Conservation (phyloP, 2,888 invertebrate species). For the Drosophila kanekoi region DNA sequence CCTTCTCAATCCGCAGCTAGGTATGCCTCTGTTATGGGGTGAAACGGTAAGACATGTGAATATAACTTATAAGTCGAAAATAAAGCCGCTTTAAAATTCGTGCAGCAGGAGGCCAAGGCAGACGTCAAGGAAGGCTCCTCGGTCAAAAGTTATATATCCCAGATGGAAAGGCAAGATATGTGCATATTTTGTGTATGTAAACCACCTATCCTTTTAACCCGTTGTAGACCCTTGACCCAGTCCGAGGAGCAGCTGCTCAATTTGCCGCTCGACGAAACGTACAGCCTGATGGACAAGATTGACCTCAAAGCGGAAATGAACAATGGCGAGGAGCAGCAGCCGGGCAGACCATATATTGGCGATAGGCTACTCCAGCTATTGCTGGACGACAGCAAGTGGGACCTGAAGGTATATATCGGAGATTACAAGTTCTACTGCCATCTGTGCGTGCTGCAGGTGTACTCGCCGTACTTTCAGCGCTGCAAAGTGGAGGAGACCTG, state of each 20-base stretch:
- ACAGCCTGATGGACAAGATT: neutral
- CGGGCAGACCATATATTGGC: neutral
- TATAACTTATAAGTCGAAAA: neutral
- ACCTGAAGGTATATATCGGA: slow-evolving; percentile 35
- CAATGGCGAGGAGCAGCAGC: neutral
- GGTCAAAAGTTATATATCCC: neutral
- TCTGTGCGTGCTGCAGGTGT: slow-evolving; percentile 17
- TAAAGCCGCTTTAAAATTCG: neutral
- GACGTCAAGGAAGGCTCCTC: neutral
- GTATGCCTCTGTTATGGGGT: too few relatives aligned
- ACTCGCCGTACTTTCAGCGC: slow-evolving; percentile 30
- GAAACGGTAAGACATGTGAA: neutral
- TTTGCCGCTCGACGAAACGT: neutral
- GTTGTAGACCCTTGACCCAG: neutral
- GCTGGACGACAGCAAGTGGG: slow-evolving; percentile 1
- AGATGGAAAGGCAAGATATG: neutral
- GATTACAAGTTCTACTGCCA: slow-evolving; percentile 39
- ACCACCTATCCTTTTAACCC: neutral
- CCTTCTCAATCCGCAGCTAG: neutral
- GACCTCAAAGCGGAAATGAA: neutral
- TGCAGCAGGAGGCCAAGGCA: neutral
- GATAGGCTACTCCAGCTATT: slow-evolving; percentile 1
- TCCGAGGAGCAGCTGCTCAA: neutral
- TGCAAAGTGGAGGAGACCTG: neutral
- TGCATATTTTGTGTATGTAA: neutral